Conservation (phyloP, 2,797 vertebrate genomes). For the Lates japonicus region DNA sequence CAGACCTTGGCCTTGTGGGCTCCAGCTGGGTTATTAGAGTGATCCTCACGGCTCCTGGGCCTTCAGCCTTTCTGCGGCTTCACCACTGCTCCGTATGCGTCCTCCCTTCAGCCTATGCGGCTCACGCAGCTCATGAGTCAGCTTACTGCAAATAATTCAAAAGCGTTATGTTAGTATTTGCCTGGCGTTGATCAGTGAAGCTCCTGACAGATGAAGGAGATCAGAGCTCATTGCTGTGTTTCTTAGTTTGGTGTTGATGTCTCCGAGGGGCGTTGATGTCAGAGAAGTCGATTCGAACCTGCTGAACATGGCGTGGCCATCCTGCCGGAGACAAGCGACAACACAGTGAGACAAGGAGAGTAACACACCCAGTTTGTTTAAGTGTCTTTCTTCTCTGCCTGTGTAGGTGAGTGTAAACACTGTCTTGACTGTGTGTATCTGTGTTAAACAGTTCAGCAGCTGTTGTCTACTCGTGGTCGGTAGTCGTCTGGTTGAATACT, state of each 20-base stretch:
- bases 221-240: constrained; percentile 89
- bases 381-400: background rate
- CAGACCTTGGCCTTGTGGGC: constrained; percentile 94
- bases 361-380: background rate
- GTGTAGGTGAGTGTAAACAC: background rate
- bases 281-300: constrained; percentile 98
- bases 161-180: background rate
- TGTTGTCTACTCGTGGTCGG: constrained; percentile 93
- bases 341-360: background rate
- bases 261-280: constrained; percentile 97
- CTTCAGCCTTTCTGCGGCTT: constrained; percentile 94
- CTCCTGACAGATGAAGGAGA: too few species aligned
- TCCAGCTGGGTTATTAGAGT: constrained; percentile 97
- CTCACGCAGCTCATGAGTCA: constrained; percentile 94
- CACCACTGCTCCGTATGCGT: constrained; percentile 98
- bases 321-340: constrained; percentile 74
- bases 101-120: constrained; percentile 95
- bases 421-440: rapidly evolving
- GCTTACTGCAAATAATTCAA: constrained; percentile 84
- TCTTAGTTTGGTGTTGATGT: constrained; percentile 99
- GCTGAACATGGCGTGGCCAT: constrained; percentile 98
- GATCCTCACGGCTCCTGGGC: constrained; percentile 96
- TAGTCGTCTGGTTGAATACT: too few species aligned
- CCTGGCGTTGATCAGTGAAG: too few species aligned
- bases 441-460: background rate